Evolutionary conservation across 2,113 vertebrate genomes (phyloP), one percentile per base, ranked within the genome.

Genomic region (Procavia capensis): DNA sequence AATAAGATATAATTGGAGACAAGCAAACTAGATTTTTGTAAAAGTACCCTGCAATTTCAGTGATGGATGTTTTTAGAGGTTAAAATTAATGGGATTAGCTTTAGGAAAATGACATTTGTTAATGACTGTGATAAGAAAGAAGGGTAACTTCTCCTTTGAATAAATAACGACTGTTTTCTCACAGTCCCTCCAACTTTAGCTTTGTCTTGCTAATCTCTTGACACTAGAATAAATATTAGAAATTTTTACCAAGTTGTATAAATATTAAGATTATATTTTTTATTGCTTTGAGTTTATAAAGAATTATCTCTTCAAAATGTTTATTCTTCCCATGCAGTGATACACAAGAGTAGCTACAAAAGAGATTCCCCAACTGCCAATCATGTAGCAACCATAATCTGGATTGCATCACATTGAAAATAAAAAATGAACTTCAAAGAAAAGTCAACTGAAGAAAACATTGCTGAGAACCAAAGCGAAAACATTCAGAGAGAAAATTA

Each of bases 391-490:
- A 4, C 64, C 79, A 64, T 0, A 31, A 43, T 9, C 63, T 80
- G 36, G 36, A 63, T 31, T 79, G 19, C 29, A 70, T 47, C 25
- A 31, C 70, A 2, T 63, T 57, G 20, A 83, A 83, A 24, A 78
- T 45, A 17, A 98, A 98, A 98, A 95, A 99, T 99, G 99, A 99
- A 98, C 98, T 99, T 98, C 96, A 98, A 99, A 97, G 98, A 98
- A 92, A 98, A 99, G 97, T 98, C 98, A 98, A 98, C 98, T 95
- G 98, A 98, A 68, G 99, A 99, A 98, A 99, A 98, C 98, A 99
- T 99, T 98, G 98, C 98, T 17, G 98, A 98, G 96, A 98, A 98
- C 92, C 98, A 98, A 97, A 98, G 98, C n/a, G 98, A 98, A n/a
- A 97, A 98, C 57, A 98, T 98, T 97, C 98, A 98, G 80, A 98